phyloP scores from a whole-genome alignment of 2,113 vertebrate genomes.

The Syngnathus typhle region DNA sequence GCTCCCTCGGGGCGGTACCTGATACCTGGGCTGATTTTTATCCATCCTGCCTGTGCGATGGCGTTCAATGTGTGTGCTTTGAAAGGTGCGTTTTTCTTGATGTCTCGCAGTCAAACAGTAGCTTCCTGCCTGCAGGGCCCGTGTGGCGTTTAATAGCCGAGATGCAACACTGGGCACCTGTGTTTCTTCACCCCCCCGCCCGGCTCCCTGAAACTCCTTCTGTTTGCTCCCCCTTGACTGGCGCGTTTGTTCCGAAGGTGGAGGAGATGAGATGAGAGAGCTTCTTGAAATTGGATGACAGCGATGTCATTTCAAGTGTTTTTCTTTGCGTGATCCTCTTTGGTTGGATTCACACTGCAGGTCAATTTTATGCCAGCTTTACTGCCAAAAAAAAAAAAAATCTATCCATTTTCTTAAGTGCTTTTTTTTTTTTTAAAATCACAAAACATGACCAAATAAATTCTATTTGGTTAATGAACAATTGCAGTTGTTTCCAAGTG shows the following conservation, averaged over 20 bases:
- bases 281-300: constrained; percentile 55
- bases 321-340: not conserved
- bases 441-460: no score
- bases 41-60: constrained; percentile 44
- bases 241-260: constrained; percentile 59
- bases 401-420: no score
- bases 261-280: constrained; percentile 44
- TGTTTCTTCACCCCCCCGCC: constrained; percentile 32
- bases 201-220: constrained; percentile 40
- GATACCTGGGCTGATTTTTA: constrained; percentile 69
- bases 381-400: no score
- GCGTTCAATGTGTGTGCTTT: constrained; percentile 54
- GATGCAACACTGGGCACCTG: constrained; percentile 64
- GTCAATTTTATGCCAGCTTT: not conserved
- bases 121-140: constrained; percentile 69
- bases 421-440: no score
- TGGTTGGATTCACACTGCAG: not conserved
- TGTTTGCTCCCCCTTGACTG: constrained; percentile 60
- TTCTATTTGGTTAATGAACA: no score
- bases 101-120: constrained; percentile 68
- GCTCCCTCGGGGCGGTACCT: constrained; percentile 66
- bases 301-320: constrained; percentile 39
- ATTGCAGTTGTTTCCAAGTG: not conserved
- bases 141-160: constrained; percentile 64
- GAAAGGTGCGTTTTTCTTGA: constrained; percentile 70